Evolutionary conservation across 2,113 vertebrate species (phyloP), one percentile per base, ranked within the genome.

Genomic region (Daubentonia madagascariensis): DNA sequence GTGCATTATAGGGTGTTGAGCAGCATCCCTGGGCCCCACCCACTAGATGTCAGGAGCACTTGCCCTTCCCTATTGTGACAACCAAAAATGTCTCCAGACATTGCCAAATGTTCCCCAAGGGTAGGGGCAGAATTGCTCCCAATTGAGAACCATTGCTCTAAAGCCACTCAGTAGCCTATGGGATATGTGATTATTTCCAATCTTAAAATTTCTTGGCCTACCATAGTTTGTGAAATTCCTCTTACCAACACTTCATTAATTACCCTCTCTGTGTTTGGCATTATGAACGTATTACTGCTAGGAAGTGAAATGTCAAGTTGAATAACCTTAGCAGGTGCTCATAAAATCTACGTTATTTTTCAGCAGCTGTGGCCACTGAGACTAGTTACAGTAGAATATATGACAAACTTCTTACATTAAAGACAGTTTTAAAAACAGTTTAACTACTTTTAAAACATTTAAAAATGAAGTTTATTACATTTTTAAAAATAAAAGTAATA

Each of bases 141-240:
- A 43, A 20, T 75, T 65, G 63, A 73, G 73, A 92, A 83, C 48
- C n/a, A 35, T 78, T 72, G 85, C 28, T 89, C 43, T 73, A 35
- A 91, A 95, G 88, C 37, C 23, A 80, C 14, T 61, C 25, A 70
- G 28, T 75, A 54, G 43, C 52, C 88, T 48, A 20, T 4, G 5
- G 10, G 30, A 18, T 65, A 50, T 63, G 50, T 52, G 78, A 68
- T 75, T 89, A 45, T 81, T 89, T 96, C 37, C 70, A 48, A 73
- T 85, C 84, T 91, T 57, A 83, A 81, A 43, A 52, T 45, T n/a
- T 67, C 73, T 72, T 57, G 48, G n/a, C 43, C 67, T 67, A 35
- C 85, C 59, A 67, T 30, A 72, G 79, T 94, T 85, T 85, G 48
- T 84, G 91, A 92, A 94, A 89, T 83, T 85, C 32, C 72, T 73